Percentiles rank a stretch among this genome's conserved stretches.
phyloP scores from a whole-genome alignment of 2,888 invertebrate genomes.

The Yponomeuta plumbellus region DNA sequence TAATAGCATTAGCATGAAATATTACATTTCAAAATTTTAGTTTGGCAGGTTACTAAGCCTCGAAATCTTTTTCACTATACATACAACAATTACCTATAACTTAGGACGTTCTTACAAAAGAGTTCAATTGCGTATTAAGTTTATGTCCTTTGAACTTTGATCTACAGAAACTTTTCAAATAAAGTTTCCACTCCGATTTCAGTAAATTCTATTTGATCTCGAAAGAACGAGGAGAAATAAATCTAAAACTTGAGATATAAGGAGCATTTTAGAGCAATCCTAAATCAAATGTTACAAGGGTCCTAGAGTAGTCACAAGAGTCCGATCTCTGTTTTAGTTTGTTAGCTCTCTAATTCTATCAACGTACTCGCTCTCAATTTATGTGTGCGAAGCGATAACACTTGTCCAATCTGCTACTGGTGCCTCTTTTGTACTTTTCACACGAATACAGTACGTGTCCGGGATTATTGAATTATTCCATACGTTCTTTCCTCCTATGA shows the following conservation, averaged over 20 bases:
- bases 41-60: no score
- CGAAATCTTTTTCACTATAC: no score
- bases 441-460: neutral
- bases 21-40: no score
- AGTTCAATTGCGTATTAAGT: neutral
- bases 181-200: neutral
- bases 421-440: neutral
- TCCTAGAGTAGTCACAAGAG: neutral
- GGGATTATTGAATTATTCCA: neutral
- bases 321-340: conserved; percentile 35
- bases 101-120: no score
- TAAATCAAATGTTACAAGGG: neutral
- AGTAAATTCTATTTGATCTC: neutral
- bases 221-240: neutral
- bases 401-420: neutral
- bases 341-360: conserved; percentile 43
- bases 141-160: neutral
- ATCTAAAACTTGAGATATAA: neutral
- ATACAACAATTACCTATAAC: no score
- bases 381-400: conserved; percentile 21
- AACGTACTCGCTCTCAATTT: conserved; percentile 26
- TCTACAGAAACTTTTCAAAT: neutral
- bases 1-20: no score
- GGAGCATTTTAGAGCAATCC: neutral
- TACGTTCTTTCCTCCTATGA: neutral